Evolutionary conservation across 2,797 vertebrate genomes (phyloP).

Genomic region (Leuciscus waleckii): DNA sequence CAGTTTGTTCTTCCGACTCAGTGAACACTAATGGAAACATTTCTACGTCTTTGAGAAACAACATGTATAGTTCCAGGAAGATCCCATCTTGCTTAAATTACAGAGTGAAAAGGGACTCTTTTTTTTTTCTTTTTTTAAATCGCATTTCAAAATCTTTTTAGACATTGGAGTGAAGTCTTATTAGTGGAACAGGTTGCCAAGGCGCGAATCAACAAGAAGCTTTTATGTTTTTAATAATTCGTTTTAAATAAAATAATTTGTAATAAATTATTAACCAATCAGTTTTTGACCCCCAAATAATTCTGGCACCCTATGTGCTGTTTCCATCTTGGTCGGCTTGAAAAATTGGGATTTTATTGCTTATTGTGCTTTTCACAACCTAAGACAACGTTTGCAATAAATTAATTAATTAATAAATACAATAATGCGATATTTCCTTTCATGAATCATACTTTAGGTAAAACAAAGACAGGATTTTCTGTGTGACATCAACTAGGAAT

Average conservation of each 20-base stretch:
- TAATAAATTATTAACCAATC: not conserved
- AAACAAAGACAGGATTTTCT: not conserved
- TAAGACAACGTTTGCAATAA: not conserved
- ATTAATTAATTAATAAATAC: not conserved
- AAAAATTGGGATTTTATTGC: not conserved
- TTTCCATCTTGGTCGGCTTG: not conserved
- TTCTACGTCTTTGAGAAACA: not conserved
- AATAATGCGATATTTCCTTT: not conserved
- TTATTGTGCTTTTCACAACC: not conserved
- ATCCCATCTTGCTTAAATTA: not conserved
- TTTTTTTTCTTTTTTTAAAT: not conserved
- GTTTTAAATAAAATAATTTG: not conserved
- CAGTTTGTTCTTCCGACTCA: not conserved
- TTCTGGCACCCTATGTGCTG: not conserved
- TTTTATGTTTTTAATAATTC: not conserved
- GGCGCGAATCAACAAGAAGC: not conserved
- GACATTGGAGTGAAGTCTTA: not conserved
- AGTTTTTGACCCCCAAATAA: not conserved
- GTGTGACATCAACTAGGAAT: not conserved
- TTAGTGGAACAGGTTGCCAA: not conserved
- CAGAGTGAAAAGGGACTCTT: not conserved
- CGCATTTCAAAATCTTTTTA: not conserved
- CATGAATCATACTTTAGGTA: not conserved
- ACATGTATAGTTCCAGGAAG: not conserved
- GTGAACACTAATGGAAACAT: constrained; percentile 1